Evolutionary conservation across 2,113 vertebrate species (phyloP), one percentile per base, ranked within the genome.

Genomic region (Heliornis fulica): DNA sequence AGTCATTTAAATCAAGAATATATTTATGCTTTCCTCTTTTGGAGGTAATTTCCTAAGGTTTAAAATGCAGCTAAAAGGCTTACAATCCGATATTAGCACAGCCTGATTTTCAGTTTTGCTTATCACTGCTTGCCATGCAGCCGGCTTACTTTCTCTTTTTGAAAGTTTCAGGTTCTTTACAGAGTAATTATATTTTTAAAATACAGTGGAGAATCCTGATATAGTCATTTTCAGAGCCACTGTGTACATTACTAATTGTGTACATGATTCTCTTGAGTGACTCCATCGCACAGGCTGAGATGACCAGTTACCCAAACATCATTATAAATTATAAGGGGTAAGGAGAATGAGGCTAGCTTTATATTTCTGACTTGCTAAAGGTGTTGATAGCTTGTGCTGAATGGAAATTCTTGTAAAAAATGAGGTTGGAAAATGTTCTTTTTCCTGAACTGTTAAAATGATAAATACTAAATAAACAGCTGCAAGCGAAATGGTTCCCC

Each of bases 181-280:
- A 82, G 51, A 83, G 82, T 78, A 95, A 97, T 96, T 95, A 74
- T 59, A 38, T 86, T 97, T 96, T 79, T 81, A 94, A 96, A 96
- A 87, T 63, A 77, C 29, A 86, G 78, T 83, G 59, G 63, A 90
- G 83, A 92, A 96, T 95, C 53, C 72, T 75, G 50, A 78, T 36
- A 68, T 80, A 96, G 93, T 90, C 0, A 5, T 81, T 80, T 96
- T 84, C 90, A 91, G 81, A 93, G 69, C 57, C n/a, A 40, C 29
- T 45, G 38, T 46, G 40, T 61, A 70, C 76, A 66, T 93, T 93
- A 80, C 79, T 96, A 94, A 96, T 89, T 94, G 88, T 60, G 79
- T 71, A 57, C 65, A 51, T 34, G 85, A 85, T 64, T 80, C 84
- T 90, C 68, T 76, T 88, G 68, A 95, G 88, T 80, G 85, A 83